phyloP scores from a whole-genome alignment of 1,140 invertebrate genomes.

The Eciton burchellii region DNA sequence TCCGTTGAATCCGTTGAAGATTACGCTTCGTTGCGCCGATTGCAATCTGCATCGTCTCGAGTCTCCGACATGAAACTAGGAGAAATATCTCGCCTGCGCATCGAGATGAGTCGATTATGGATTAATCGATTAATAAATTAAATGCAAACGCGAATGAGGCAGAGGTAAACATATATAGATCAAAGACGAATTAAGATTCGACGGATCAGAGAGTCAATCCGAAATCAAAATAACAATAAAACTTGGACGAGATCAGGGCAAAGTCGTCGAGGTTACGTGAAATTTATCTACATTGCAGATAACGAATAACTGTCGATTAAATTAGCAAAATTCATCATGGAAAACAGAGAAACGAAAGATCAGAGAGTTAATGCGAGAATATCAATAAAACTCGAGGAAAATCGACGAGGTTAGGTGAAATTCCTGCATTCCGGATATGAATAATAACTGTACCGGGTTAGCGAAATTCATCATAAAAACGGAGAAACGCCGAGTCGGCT shows the following conservation, averaged over 20 bases:
- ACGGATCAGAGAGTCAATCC: too few relatives aligned
- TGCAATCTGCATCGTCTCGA: conserved; percentile 27
- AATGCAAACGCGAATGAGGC: background rate
- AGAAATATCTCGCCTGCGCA: background rate
- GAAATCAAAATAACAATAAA: background rate
- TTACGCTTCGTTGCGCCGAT: background rate
- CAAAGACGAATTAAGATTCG: too few relatives aligned
- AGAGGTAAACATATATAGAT: too few relatives aligned
- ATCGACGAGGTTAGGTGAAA: background rate
- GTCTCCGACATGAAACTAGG: background rate
- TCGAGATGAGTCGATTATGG: background rate
- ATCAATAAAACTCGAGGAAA: background rate
- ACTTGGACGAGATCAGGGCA: too few relatives aligned
- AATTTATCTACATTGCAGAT: background rate
- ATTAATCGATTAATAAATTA: conserved; percentile 10
- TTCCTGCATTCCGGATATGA: too few relatives aligned
- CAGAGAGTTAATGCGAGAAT: too few relatives aligned
- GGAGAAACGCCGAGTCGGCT: conserved; percentile 5
- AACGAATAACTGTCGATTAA: too few relatives aligned
- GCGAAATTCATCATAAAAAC: conserved; percentile 7
- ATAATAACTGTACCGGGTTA: too few relatives aligned
- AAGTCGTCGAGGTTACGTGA: background rate
- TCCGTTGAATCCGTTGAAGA: conserved; percentile 30
- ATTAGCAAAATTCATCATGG: conserved; percentile 16
- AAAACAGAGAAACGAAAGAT: conserved; percentile 37